Evolutionary conservation across 2,888 invertebrate species (phyloP).

Genomic region (Byasa hedistus): DNA sequence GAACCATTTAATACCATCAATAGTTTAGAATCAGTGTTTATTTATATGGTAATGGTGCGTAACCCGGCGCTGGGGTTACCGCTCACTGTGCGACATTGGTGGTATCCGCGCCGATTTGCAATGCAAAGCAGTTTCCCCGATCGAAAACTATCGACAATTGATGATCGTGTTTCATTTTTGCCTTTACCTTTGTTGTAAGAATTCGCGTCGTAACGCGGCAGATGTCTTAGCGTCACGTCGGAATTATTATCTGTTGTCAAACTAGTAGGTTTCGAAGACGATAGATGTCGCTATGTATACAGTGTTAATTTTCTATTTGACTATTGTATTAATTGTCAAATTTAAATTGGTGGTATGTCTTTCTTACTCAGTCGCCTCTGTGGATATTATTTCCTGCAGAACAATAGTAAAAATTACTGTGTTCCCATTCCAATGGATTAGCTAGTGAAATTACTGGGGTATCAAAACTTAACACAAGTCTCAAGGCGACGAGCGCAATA

Average conservation of each 20-base stretch:
- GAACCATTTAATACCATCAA: slow-evolving; percentile 58
- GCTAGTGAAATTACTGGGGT: too few relatives aligned
- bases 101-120: slow-evolving; percentile 67
- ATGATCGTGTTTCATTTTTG: slow-evolving; percentile 57
- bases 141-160: slow-evolving; percentile 60
- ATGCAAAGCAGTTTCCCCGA: slow-evolving; percentile 55
- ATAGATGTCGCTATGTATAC: slow-evolving; percentile 18
- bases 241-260: slow-evolving; percentile 9
- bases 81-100: slow-evolving; percentile 57
- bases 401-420: too few relatives aligned
- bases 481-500: too few relatives aligned
- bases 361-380: too few relatives aligned
- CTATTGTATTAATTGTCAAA: too few relatives aligned
- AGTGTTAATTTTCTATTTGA: neutral
- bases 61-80: slow-evolving; percentile 50
- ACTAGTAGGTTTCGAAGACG: neutral
- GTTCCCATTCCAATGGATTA: too few relatives aligned
- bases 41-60: slow-evolving; percentile 70
- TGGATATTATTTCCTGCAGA: too few relatives aligned
- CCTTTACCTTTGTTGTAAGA: slow-evolving; percentile 47
- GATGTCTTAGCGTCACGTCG: slow-evolving; percentile 44
- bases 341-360: too few relatives aligned
- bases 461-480: too few relatives aligned
- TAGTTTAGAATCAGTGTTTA: slow-evolving; percentile 72
- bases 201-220: slow-evolving; percentile 56